Base-by-base conservation (phyloP, 2,888 invertebrate genomes). In the Amaurobius ferox region DNA sequence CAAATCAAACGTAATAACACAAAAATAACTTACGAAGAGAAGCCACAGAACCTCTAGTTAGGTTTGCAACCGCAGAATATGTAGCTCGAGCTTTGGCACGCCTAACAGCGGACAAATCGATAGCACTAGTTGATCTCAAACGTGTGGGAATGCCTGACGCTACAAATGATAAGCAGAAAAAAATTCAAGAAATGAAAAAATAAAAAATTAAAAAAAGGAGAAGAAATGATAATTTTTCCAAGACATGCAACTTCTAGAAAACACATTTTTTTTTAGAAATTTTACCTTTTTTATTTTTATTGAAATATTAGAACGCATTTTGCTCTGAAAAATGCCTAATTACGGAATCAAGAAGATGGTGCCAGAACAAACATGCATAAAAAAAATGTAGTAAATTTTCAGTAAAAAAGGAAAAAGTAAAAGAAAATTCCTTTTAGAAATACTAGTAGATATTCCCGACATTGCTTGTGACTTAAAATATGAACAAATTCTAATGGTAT, bases 101-200 rank as follows among this genome's bases (percentile, higher is more conserved):
- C 91, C 96, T 96, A 39, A 95, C 97, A 40, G 97, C 97, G 91
- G 96, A 96, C 89, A 97, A 94, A 93, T 98, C 98, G 90, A 98
- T 95, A 62, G 98, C 98, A 76, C 97, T 98, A 90, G 96, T 96
- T 74, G 98, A 97, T 89, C 98, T 92, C 88, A 91, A 90, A 62
- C 90, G 89, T 83, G 90, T 89, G 55, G 90, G 89, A 55, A 89
- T 87, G 68, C 74, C 79, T 64, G 86, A 79, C 23, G 79, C 86
- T 79, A 79, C 66, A 85, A 74, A 81, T 72, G 26, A 62, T 26
- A 72, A 70, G 78, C 78, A 78, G 23, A 66, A 72, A 68, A 73
- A 28, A 30, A 40, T 55, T 55, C 16, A 6, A 23, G 2, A 64
- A 30, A 35, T 11, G 26, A 28, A 28, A 64, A 35, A 30, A 40